Conservation (phyloP, 2,797 vertebrate genomes). For the Coregonus suidteri region DNA sequence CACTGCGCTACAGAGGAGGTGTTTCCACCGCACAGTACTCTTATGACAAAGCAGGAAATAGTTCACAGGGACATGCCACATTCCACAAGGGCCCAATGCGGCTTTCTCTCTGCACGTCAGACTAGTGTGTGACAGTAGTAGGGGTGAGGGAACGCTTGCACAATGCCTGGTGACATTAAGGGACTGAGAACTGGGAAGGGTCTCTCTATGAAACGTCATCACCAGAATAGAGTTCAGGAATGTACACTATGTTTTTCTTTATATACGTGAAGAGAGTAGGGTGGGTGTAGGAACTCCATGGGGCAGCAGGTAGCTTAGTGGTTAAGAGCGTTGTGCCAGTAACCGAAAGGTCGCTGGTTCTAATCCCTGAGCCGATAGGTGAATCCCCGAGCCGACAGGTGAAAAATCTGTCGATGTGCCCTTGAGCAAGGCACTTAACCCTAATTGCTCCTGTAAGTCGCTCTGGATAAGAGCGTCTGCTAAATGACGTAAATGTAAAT, state of each 20-base stretch:
- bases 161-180: constrained; percentile 8
- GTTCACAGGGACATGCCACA: constrained; percentile 73
- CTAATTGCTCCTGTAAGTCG: no score
- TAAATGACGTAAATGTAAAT: no score
- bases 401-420: no score
- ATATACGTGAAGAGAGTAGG: not conserved
- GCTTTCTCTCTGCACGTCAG: not conserved
- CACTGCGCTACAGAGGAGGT: constrained; percentile 42
- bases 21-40: constrained; percentile 52
- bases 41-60: constrained; percentile 68
- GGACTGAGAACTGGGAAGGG: constrained; percentile 36
- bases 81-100: constrained; percentile 60
- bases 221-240: not conserved
- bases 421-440: no score
- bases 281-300: constrained; percentile 14
- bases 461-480: no score
- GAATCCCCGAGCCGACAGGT: no score
- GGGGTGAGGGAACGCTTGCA: not conserved
- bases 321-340: no score
- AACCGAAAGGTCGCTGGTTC: no score
- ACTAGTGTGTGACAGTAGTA: not conserved
- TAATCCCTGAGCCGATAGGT: no score
- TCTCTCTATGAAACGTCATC: constrained; percentile 6
- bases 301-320: no score
- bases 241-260: not conserved